These are phyloP conservation scores for Microtus pennsylvanicus DNA, from an alignment of 2,113 vertebrate genomes.

Conservation along the genomic window DNA sequence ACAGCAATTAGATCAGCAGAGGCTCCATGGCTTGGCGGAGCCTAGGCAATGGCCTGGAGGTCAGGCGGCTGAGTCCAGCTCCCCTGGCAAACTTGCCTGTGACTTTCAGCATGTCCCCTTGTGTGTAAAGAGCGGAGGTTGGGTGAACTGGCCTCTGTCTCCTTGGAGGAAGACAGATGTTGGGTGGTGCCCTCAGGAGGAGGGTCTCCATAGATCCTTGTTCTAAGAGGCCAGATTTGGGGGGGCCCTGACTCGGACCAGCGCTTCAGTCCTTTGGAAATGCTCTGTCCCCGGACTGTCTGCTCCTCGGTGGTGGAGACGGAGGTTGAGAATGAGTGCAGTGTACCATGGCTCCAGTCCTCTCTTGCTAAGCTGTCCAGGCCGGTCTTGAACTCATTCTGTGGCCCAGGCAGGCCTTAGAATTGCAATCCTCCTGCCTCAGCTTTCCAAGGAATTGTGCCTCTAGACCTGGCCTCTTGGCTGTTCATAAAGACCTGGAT, in stretches of 20 bases:
- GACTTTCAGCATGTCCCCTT: neutral
- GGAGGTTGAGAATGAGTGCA: neutral
- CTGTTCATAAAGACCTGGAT: neutral
- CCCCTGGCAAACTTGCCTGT: neutral
- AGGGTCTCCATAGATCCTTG: neutral
- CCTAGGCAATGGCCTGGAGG: slow-evolving; percentile 45
- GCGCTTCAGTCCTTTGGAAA: neutral
- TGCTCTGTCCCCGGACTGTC: neutral
- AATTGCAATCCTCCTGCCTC: neutral
- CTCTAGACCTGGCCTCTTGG: too few relatives aligned
- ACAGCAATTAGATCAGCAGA: slow-evolving; percentile 62
- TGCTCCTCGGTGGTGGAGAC: neutral
- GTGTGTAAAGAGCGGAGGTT: neutral
- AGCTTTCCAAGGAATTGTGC: neutral
- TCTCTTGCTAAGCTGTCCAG: neutral
- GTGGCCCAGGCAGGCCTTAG: neutral
- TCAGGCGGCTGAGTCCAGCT: slow-evolving; percentile 19
- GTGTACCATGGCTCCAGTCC: neutral
- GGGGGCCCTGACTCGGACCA: neutral
- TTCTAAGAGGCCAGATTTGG: neutral
- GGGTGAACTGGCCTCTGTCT: neutral
- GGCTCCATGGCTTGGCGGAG: neutral
- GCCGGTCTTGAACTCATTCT: neutral
- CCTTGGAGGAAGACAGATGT: neutral
- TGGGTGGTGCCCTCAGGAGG: neutral